Evolutionary conservation across 1,140 invertebrate genomes (phyloP), one percentile per base, ranked within the genome.

Genomic region (Eulimnadia texana): DNA sequence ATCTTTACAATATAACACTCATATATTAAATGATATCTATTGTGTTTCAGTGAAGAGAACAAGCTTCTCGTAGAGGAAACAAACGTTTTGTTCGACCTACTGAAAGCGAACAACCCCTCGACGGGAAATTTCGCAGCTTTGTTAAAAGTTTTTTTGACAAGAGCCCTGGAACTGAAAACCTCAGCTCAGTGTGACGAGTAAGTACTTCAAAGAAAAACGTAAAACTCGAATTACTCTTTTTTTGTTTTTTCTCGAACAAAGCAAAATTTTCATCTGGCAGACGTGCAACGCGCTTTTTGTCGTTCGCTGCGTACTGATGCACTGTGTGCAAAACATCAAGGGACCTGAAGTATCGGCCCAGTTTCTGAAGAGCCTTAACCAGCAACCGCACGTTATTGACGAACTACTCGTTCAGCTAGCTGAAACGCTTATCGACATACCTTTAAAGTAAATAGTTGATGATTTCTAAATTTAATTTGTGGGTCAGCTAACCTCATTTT

Each of bases 271-370:
- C 66, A 84, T 88, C 52, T 98, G 93, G 91, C 93, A 97, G 73
- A 85, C 90, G 0, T 91, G 89, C 71, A 98, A 98, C 76, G 88
- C 89, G 0, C 72, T 98, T 28, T 94, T 96, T 69, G 85, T 95
- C 20, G 82, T 97, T 61, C 80, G 93, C 60, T 86, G 84, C 67
- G 80, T 94, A 60, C 81, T 85, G 59, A 97, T 95, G 73, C 95
- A 90, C 73, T 79, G 96, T 50, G 84, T 93, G 11, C 86, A 88
- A 72, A 84, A 80, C 57, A 77, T 85, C 2, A 82, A 81, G 0
- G 87, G 90, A 70, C 82, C 84, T 64, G 82, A 42, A 42, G 33
- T 42, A 42, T 42, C 33, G 33, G 6, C 16, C 16, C 85, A 64
- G 74, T 90, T 63, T 76, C 84, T 27, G 78, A 82, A 66, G 85